A percentile compares a stretch with the other conserved stretches of the same genome.
phyloP scores from a whole-genome alignment of 1,140 invertebrate genomes.

The Ips typographus region DNA sequence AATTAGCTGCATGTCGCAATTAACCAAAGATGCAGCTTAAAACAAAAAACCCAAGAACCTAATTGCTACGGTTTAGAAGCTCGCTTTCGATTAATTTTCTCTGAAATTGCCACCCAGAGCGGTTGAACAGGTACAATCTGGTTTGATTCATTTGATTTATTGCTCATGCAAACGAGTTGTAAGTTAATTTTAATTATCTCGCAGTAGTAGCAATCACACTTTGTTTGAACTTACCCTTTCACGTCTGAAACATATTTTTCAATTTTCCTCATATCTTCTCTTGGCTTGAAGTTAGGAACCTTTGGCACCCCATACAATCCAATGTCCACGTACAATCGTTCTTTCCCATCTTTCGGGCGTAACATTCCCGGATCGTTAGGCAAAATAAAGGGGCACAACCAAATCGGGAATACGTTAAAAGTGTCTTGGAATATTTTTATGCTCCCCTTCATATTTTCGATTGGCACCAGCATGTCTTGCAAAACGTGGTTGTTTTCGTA shows the following conservation, averaged over 20 bases:
- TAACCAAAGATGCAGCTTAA: slow-evolving; percentile 13
- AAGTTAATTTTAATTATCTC: too few relatives aligned
- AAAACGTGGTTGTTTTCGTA: slow-evolving; percentile 81
- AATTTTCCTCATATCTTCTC: slow-evolving; percentile 65
- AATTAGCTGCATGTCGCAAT: slow-evolving; percentile 19
- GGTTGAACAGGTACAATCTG: background rate
- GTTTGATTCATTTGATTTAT: too few relatives aligned
- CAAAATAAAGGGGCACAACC: slow-evolving; percentile 81
- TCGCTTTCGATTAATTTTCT: slow-evolving; percentile 19
- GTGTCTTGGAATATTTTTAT: slow-evolving; percentile 68
- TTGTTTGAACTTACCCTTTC: slow-evolving; percentile 60
- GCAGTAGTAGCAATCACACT: too few relatives aligned
- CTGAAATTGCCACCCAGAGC: slow-evolving; percentile 28
- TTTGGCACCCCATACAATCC: slow-evolving; percentile 79
- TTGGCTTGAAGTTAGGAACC: slow-evolving; percentile 62
- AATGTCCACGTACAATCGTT: slow-evolving; percentile 73
- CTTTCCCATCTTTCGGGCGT: slow-evolving; percentile 52
- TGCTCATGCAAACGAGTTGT: too few relatives aligned
- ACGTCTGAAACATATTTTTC: slow-evolving; percentile 70
- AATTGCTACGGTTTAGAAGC: slow-evolving; percentile 7
- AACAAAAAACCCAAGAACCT: slow-evolving; percentile 14
- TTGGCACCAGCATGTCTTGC: slow-evolving; percentile 82
- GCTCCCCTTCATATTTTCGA: slow-evolving; percentile 62
- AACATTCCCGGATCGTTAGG: slow-evolving; percentile 71
- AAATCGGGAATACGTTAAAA: slow-evolving; percentile 78